Evolutionary conservation across 2,797 vertebrate genomes (phyloP).

Genomic region (Aphelocoma californica): DNA sequence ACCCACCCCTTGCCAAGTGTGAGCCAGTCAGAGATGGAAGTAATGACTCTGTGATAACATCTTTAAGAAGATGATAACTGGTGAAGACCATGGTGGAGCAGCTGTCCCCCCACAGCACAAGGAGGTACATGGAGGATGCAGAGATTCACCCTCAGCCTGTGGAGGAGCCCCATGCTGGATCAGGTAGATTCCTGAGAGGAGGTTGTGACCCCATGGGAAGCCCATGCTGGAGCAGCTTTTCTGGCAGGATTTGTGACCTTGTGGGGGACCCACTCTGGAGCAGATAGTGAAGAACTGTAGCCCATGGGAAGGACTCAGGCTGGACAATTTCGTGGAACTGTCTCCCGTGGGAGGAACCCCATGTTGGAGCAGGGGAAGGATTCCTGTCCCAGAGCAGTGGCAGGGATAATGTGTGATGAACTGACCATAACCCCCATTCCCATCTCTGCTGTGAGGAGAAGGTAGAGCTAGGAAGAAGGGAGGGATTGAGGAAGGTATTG

Average conservation of each 20-base stretch:
- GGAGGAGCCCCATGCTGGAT: rapidly evolving
- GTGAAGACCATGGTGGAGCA: background rate
- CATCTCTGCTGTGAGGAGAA: background rate
- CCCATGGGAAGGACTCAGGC: background rate
- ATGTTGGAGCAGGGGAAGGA: background rate
- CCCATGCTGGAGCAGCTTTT: background rate
- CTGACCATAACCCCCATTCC: background rate
- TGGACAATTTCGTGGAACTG: background rate
- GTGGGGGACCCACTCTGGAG: background rate
- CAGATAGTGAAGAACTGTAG: background rate
- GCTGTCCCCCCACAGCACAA: rapidly evolving
- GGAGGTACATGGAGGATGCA: background rate
- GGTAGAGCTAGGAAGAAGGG: background rate
- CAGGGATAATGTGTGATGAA: background rate
- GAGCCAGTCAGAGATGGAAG: background rate
- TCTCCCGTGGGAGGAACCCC: background rate
- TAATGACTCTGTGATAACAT: background rate
- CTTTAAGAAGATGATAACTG: background rate
- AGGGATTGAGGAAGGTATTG: background rate
- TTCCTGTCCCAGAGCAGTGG: background rate
- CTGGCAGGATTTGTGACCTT: background rate
- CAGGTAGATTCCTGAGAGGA: background rate
- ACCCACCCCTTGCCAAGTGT: background rate
- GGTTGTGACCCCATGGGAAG: background rate
- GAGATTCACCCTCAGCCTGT: background rate